Evolutionary conservation across 2,113 vertebrate species (phyloP).

Genomic region (Stictonetta naevosa): DNA sequence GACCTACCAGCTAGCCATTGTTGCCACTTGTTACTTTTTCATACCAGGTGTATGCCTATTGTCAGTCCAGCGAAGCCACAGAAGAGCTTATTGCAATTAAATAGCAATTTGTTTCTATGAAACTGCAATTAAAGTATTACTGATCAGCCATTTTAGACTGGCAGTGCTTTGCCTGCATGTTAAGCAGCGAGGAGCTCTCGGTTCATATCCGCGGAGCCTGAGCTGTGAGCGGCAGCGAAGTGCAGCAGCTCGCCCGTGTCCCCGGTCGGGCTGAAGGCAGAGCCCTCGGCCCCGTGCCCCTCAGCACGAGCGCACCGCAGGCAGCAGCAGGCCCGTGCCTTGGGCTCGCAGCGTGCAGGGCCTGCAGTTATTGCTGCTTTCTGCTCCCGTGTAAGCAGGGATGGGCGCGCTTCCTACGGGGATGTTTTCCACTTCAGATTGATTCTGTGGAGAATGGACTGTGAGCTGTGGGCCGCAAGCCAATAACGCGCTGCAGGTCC

Average conservation of each 20-base stretch:
- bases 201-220: slow-evolving; percentile 9
- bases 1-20: background rate
- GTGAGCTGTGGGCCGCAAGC: slow-evolving; percentile 67
- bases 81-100: slow-evolving; percentile 84
- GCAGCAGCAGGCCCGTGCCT: slow-evolving; percentile 56
- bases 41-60: slow-evolving; percentile 64
- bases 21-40: slow-evolving; percentile 12
- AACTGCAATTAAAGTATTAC: slow-evolving; percentile 87
- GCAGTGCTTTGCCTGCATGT: slow-evolving; percentile 72
- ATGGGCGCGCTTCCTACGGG: slow-evolving; percentile 61
- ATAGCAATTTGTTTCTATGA: slow-evolving; percentile 87
- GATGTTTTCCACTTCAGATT: slow-evolving; percentile 74
- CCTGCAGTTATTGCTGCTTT: slow-evolving; percentile 60
- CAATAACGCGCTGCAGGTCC: slow-evolving; percentile 75
- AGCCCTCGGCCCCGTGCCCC: slow-evolving; percentile 29
- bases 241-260: slow-evolving; percentile 18
- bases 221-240: slow-evolving; percentile 16
- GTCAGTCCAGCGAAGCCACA: slow-evolving; percentile 79
- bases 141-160: slow-evolving; percentile 83
- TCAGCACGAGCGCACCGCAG: slow-evolving; percentile 43
- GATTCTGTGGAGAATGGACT: slow-evolving; percentile 72
- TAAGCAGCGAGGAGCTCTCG: slow-evolving; percentile 64
- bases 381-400: slow-evolving; percentile 53
- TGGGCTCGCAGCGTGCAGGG: slow-evolving; percentile 64
- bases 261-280: slow-evolving; percentile 45